A percentile compares a stretch with the other conserved stretches of the same genome.
Conservation (phyloP, 2,797 vertebrate species). For the Gila robusta region DNA sequence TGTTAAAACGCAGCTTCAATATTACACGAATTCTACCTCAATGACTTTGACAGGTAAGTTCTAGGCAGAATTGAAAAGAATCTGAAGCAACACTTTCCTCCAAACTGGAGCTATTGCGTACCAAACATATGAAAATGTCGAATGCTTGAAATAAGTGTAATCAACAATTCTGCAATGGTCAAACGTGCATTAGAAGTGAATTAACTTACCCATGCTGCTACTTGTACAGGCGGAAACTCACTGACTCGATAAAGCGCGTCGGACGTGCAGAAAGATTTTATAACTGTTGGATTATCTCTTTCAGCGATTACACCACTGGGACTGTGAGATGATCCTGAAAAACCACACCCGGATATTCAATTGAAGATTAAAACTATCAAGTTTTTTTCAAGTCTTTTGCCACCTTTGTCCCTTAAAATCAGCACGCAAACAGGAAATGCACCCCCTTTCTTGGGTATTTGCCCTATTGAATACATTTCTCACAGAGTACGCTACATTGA, state of each 20-base stretch:
- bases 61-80: not conserved
- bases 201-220: constrained; percentile 34
- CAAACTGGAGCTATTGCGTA: not conserved
- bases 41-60: not conserved
- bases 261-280: not conserved
- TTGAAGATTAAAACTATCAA: not conserved
- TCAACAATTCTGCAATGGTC: not conserved
- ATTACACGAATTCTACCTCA: not conserved
- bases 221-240: not conserved
- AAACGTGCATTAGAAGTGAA: not conserved
- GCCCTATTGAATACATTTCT: too few relatives aligned
- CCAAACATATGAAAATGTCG: not conserved
- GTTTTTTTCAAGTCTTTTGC: not conserved
- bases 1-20: not conserved
- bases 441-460: not conserved
- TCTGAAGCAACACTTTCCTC: not conserved
- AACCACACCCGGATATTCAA: not conserved
- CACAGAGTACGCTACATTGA: too few relatives aligned
- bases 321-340: not conserved
- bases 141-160: not conserved
- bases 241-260: not conserved
- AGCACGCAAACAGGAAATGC: not conserved
- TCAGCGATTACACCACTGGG: not conserved
- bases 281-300: not conserved
- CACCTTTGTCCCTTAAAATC: not conserved